Base-by-base conservation (phyloP, 2,797 vertebrate genomes). In the Natrix natrix region DNA sequence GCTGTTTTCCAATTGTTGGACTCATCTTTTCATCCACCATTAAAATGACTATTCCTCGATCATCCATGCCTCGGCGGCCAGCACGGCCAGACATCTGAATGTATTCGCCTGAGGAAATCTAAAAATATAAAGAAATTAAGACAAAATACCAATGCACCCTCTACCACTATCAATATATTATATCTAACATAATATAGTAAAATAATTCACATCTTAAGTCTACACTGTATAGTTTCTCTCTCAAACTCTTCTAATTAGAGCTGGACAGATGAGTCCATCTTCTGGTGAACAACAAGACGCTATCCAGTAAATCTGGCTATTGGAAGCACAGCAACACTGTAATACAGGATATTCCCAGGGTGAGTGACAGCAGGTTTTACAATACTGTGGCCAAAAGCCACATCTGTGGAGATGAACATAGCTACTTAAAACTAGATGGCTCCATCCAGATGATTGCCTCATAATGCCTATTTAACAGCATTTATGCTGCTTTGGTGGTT, bases 21-120 rank as follows among this genome's bases (percentile, higher is more conserved):
- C 98, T 99, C 99, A 99, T 99, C 97, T 99, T 99, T 97, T 99
- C 99, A 95, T 99, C 99, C 93, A 99, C 99, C 99, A 99, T 99
- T 96, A 99, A 99, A 97, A 99, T 99, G 59, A 99, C 99, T 91
- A 99, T 99, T 66, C 99, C 99, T 95, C 99, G 98, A 94, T 99
- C 99, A 88, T 99, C 99, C 99, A 99, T 99, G 92, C 99, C 99
- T 97, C 99, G 98, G 94, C 99, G 98, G 83, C 99, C 99, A 14
- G 99, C 99, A 14, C 99, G 98, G 61, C 99, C 99, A 13, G 99
- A 99, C 99, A 99, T 99, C 97, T 99, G 99, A 98, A 99, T 99
- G 95, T 99, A 99, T 97, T 99, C 99, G 90, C 99, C 99, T 86
- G 99, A 99, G 13, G 99, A 98, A 94, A 99, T 99, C 99, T 99